A percentile compares a stretch with the other conserved stretches of the same genome.
phyloP scores from a whole-genome alignment of 2,888 invertebrate species.

The Pimpla rufipes region DNA sequence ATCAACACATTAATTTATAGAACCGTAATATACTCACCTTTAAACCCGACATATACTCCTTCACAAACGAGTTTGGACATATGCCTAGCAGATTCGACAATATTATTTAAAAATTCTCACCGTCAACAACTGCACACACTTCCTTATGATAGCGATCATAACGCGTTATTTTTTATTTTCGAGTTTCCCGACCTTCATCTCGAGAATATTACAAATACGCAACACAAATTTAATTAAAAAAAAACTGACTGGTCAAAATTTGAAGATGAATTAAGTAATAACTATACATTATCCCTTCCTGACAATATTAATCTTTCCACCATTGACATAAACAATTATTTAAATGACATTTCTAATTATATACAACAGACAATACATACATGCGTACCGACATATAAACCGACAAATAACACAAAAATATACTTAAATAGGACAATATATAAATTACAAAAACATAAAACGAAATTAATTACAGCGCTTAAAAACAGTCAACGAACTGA shows the following conservation, averaged over 20 bases:
- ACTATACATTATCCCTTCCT: background rate
- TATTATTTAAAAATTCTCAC: background rate
- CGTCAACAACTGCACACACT: constrained; percentile 7
- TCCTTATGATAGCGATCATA: constrained; percentile 53
- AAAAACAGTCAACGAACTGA: background rate
- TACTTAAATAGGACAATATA: constrained; percentile 23
- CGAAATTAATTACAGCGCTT: constrained; percentile 11
- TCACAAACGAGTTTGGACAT: constrained; percentile 30
- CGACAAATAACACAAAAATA: background rate
- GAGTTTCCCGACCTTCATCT: background rate
- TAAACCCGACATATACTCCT: constrained; percentile 15
- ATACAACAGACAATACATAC: background rate
- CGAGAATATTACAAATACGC: background rate
- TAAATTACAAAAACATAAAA: constrained; percentile 47
- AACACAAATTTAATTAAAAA: constrained; percentile 31
- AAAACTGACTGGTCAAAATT: constrained; percentile 31
- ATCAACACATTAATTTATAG: background rate
- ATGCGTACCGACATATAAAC: background rate
- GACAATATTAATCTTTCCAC: constrained; percentile 17
- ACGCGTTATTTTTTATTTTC: background rate
- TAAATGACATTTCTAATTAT: background rate
- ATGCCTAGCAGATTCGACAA: constrained; percentile 32
- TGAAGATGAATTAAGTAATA: background rate
- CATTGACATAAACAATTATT: constrained; percentile 6
- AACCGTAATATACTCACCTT: constrained; percentile 9